Percentiles rank a stretch among this genome's conserved stretches.
Conservation (phyloP, 2,113 vertebrate genomes). For the Podiceps cristatus region DNA sequence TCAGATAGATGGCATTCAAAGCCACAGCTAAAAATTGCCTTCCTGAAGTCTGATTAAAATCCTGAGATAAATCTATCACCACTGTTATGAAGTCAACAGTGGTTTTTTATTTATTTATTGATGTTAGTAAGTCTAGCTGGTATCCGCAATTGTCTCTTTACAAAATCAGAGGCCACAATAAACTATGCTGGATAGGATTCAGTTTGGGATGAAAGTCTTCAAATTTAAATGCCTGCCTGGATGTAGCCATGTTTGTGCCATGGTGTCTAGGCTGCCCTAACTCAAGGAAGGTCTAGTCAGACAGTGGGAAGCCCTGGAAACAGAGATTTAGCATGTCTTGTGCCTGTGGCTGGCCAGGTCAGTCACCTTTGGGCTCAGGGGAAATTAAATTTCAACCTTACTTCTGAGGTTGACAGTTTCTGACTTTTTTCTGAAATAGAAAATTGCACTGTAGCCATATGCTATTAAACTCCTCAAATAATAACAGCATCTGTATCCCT, state of each 20-base stretch:
- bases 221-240: neutral
- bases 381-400: neutral
- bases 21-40: conserved; percentile 62
- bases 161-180: neutral
- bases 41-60: conserved; percentile 61
- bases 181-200: neutral
- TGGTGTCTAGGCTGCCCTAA: neutral
- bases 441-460: neutral
- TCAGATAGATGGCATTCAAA: conserved; percentile 26
- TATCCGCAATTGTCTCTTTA: neutral
- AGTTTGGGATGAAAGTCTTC: neutral
- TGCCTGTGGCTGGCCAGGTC: neutral
- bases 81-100: neutral
- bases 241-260: neutral
- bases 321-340: neutral
- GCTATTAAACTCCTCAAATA: neutral
- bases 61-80: conserved; percentile 30
- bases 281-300: neutral
- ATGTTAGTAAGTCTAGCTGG: neutral
- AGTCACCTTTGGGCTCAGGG: neutral
- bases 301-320: neutral
- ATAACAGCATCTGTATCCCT: neutral
- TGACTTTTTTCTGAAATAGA: neutral
- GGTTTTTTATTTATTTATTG: neutral
- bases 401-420: neutral